These are phyloP conservation scores for Taurulus bubalis DNA, from an alignment of 2,113 vertebrate genomes.

Conservation along the genomic window DNA sequence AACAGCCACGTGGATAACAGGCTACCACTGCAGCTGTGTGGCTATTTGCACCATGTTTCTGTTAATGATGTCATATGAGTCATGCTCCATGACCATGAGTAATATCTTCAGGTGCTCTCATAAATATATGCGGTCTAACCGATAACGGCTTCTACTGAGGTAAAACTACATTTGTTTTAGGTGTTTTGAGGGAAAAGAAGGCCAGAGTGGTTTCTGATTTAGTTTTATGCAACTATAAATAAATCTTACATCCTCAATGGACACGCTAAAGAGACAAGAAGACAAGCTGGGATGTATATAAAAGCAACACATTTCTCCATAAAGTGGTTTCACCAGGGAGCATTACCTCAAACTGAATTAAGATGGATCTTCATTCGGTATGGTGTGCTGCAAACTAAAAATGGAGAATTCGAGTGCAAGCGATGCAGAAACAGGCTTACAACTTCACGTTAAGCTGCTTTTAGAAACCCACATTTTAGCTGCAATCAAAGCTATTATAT, in stretches of 20 bases:
- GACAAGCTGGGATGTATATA: neutral
- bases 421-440: neutral
- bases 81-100: neutral
- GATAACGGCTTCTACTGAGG: neutral
- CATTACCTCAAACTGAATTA: slow-evolving; percentile 10
- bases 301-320: neutral
- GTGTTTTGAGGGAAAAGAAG: neutral
- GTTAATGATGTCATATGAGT: neutral
- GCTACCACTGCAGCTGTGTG: slow-evolving; percentile 10
- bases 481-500: neutral
- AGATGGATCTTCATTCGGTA: neutral
- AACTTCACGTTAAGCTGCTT: neutral
- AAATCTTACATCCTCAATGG: neutral
- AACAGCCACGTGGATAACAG: neutral
- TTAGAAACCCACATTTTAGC: neutral
- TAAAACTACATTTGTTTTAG: neutral
- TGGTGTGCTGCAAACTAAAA: neutral
- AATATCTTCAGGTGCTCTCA: neutral
- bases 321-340: slow-evolving; percentile 1
- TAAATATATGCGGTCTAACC: neutral
- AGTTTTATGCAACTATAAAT: neutral
- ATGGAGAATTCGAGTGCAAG: neutral
- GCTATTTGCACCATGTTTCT: neutral
- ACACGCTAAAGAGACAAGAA: neutral
- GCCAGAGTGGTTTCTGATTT: neutral